Conservation (phyloP, 2,113 vertebrate genomes). For the Panthera leo region DNA sequence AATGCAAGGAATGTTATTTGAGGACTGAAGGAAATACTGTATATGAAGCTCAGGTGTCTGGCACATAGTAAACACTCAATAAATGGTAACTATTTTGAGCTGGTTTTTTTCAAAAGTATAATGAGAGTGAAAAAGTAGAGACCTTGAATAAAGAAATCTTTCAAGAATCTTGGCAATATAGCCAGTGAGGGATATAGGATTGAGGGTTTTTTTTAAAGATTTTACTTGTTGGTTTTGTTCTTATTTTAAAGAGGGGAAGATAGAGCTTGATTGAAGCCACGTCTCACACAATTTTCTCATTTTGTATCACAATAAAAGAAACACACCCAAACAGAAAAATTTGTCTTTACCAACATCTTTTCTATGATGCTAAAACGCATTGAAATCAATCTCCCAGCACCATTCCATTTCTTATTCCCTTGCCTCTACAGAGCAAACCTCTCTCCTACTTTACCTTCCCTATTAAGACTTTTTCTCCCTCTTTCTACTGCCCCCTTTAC, state of each 20-base stretch:
- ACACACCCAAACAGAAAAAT: not conserved
- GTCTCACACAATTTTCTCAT: not conserved
- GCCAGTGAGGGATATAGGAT: not conserved
- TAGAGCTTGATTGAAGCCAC: not conserved
- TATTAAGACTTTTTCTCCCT: not conserved
- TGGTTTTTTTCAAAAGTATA: not conserved
- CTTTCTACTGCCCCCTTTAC: not conserved
- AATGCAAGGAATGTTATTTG: constrained; percentile 23
- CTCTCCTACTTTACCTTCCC: not conserved
- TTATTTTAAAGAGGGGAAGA: not conserved
- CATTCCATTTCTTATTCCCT: not conserved
- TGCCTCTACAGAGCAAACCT: not conserved
- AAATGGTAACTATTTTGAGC: constrained; percentile 44
- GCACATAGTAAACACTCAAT: constrained; percentile 56
- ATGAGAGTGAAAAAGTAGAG: constrained; percentile 7
- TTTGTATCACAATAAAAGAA: not conserved
- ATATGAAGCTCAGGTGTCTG: constrained; percentile 29
- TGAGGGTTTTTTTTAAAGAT: not conserved
- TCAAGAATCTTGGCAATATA: constrained; percentile 13
- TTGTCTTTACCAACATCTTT: not conserved
- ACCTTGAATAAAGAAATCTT: constrained; percentile 38
- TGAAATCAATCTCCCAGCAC: not conserved
- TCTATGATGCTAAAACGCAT: not conserved
- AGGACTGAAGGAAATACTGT: constrained; percentile 31
- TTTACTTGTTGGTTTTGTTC: not conserved